These are phyloP conservation scores for Hirtodrosophila cameraria DNA, from an alignment of 2,888 invertebrate species.

Conservation along the genomic window DNA sequence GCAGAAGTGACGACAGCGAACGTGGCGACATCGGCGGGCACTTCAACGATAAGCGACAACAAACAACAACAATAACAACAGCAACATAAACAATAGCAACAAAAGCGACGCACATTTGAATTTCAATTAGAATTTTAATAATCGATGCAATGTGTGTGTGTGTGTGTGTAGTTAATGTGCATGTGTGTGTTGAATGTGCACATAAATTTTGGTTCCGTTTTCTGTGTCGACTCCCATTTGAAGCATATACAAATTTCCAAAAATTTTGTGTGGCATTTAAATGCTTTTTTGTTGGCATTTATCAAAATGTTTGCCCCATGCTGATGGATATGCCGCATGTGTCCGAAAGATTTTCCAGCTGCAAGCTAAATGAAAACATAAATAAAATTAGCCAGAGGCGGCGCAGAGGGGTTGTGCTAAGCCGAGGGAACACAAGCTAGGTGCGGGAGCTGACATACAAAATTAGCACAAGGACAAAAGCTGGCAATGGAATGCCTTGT, in stretches of 20 bases:
- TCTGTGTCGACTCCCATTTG: no score
- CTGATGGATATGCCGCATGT: slow-evolving; percentile 60
- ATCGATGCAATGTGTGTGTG: slow-evolving; percentile 54
- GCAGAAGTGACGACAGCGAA: slow-evolving; percentile 32
- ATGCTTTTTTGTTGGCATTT: slow-evolving; percentile 39
- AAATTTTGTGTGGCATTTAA: slow-evolving; percentile 30
- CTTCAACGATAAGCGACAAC: slow-evolving; percentile 51
- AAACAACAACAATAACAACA: slow-evolving; percentile 27
- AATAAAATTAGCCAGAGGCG: slow-evolving; percentile 59
- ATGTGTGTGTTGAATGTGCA: slow-evolving; percentile 34
- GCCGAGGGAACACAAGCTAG: no score
- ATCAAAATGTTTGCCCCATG: slow-evolving; percentile 59
- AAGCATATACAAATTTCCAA: slow-evolving; percentile 1
- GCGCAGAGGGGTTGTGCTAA: neutral
- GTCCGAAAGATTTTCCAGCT: slow-evolving; percentile 16
- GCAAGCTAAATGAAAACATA: slow-evolving; percentile 62
- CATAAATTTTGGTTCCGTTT: slow-evolving; percentile 70
- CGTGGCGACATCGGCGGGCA: slow-evolving; percentile 29
- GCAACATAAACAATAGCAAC: no score
- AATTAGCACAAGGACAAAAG: slow-evolving; percentile 72
- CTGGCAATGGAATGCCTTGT: slow-evolving; percentile 29
- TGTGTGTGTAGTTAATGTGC: neutral
- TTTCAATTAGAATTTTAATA: slow-evolving; percentile 80
- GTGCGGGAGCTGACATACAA: slow-evolving; percentile 20
- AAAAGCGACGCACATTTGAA: slow-evolving; percentile 72